Base-by-base conservation (phyloP, 2,888 invertebrate genomes). In the Timandra comae region DNA sequence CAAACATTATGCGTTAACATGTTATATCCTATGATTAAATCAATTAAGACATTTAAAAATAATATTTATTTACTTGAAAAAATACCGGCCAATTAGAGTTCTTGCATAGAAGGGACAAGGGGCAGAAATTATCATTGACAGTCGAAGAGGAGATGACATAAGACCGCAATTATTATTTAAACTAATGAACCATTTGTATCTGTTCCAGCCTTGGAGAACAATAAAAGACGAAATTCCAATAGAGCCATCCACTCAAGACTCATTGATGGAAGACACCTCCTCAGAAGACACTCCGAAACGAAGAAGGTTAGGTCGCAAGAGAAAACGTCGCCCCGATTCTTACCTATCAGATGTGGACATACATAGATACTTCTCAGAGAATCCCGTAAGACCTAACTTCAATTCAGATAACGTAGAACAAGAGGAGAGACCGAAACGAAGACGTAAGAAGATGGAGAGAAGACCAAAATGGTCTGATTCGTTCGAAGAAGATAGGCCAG, bases 271-370 rank as follows among this genome's bases (percentile, higher is more conserved):
- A n/a, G 66, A 68, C 21, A 63, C 56, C 2, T 53, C 61, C 8
- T 56, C 64, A 12, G 76, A 75, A 13, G 72, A 74, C 34, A 54
- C 60, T 0, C 71, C 77, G 3, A 78, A 80, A 53, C 73, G 87
- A 3, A 71, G 88, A 21, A 70, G 88, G 44, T 57, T 76, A 6
- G 71, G 71, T 2, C 82, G 90, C 7, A 91, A 91, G 71, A 84
- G 90, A 35, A 91, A 89, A 68, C 81, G 90, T 35, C 81, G 89
- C 27, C 90, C 89, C n/a, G 80, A 84, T 33, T 46, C 61, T 12
- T 35, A 44, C 3, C 42, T 59, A 5, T 43, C 49, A 9, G 72
- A 70, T 9, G 72, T 70, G 28, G 70, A 68, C 19, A 41, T 57
- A 5, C 49, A 52, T 26, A 49, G 61, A 11, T 55, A 52, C 16